Base-by-base conservation (phyloP, 53 echinoderm and acorn worm species). In the Antedon mediterranea region DNA sequence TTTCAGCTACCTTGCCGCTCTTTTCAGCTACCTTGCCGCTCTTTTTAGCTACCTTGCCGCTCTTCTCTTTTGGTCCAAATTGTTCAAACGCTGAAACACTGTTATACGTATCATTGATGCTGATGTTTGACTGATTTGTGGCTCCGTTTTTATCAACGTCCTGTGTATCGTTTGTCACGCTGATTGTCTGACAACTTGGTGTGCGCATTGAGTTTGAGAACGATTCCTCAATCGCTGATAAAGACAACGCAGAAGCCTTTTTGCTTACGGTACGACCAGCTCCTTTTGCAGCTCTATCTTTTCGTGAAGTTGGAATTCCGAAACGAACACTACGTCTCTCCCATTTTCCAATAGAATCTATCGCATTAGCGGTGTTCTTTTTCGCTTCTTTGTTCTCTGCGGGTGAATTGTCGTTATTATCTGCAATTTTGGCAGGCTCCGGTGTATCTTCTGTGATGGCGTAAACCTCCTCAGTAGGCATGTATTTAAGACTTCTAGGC, bases 191-290 rank as follows among this genome's bases (percentile, higher is more conserved):
- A 79, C 43, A 73, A 28, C 32, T 78, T 43, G 23, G 78, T 32
- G 32, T 84, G 73, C 28, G 41, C 4, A n/a, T 78, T 78, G 74
- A 79, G 57, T 33, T 78, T 78, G 18, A 84, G 43, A 32, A 79
- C 32, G 44, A 79, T 74, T 32, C 79, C 72, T 23, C 84, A 43
- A 30, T 79, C 43, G 78, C 78, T 73, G 43, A 74, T 73, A 7
- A 26, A 15, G 57, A 57, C 11, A 57, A 57, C 72, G 74, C 84
- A 73, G 44, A 84, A 42, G 79, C 79, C 74, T 74, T 84, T 78
- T 84, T 34, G 34, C 84, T 79, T 84, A 29, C 84, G 71, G 28
- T 79, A 78, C 43, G 70, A 78, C 30, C 44, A 34, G 43, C 15
- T 42, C 32, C 32, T 29, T 28, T 44, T 44, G 8, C 27, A 41